Evolutionary conservation across 2,797 vertebrate genomes (phyloP).

Genomic region (Phoeniculus purpureus): DNA sequence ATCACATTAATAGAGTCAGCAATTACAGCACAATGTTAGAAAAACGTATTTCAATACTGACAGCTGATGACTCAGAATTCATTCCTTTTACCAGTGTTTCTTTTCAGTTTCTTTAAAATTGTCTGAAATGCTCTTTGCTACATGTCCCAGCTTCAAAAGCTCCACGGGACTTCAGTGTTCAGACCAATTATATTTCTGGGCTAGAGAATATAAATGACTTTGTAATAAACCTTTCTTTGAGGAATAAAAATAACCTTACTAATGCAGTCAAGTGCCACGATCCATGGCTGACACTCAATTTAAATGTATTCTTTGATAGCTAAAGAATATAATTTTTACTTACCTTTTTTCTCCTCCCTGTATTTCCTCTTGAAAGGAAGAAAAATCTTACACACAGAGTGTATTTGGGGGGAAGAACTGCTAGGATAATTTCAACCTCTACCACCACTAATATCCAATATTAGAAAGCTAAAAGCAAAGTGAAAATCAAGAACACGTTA

Average conservation of each 20-base stretch:
- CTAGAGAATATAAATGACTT: slow-evolving; percentile 47
- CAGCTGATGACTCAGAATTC: slow-evolving; percentile 61
- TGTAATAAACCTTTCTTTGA: slow-evolving; percentile 44
- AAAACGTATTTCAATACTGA: slow-evolving; percentile 61
- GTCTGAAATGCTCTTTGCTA: slow-evolving; percentile 42
- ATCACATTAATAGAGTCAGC: slow-evolving; percentile 42
- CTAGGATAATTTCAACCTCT: not conserved
- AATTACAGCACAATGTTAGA: slow-evolving; percentile 52
- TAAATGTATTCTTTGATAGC: slow-evolving; percentile 19
- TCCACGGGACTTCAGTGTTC: slow-evolving; percentile 23
- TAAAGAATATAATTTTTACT: not conserved
- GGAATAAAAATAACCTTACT: slow-evolving; percentile 35
- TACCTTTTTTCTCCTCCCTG: not conserved
- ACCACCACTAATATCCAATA: not conserved
- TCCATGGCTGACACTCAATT: not conserved
- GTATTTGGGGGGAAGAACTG: not conserved
- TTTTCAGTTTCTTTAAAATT: slow-evolving; percentile 56
- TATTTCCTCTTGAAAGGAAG: not conserved
- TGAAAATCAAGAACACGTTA: not conserved
- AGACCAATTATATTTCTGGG: slow-evolving; percentile 31
- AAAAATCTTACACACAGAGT: not conserved
- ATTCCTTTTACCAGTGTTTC: slow-evolving; percentile 13
- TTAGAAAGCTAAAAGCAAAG: not conserved
- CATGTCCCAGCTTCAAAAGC: slow-evolving; percentile 42
- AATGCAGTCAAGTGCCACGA: slow-evolving; percentile 33